Percentiles rank a stretch among this genome's conserved stretches.
These are phyloP conservation scores for Neoarius graeffei DNA, from an alignment of 2,113 vertebrate species.

Conservation along the genomic window DNA sequence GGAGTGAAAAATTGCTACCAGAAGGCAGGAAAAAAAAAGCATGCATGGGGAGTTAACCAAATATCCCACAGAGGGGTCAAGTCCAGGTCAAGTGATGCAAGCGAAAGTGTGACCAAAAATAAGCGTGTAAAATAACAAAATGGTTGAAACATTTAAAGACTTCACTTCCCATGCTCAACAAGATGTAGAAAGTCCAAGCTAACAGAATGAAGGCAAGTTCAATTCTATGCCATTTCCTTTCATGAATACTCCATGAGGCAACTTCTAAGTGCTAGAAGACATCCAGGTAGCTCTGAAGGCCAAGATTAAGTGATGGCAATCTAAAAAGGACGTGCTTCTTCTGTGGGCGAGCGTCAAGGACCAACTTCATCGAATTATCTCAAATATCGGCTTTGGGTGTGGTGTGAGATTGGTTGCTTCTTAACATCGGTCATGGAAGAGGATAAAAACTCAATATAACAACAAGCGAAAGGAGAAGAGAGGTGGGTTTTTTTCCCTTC, in stretches of 20 bases:
- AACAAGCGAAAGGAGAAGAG: neutral
- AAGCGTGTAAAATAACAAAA: neutral
- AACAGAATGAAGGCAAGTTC: neutral
- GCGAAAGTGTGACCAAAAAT: neutral
- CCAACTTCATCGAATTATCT: neutral
- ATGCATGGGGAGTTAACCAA: neutral
- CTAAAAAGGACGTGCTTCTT: neutral
- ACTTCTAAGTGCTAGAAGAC: constrained; percentile 9
- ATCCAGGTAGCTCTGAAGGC: constrained; percentile 8
- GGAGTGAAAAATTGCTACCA: constrained; percentile 26
- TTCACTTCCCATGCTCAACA: neutral
- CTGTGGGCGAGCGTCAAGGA: neutral
- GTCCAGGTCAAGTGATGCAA: constrained; percentile 31
- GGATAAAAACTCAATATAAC: neutral
- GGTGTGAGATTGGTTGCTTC: constrained; percentile 2
- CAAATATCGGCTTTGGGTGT: neutral
- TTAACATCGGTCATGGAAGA: neutral
- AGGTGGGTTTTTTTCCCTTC: neutral
- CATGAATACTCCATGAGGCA: constrained; percentile 45
- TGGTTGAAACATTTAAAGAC: neutral
- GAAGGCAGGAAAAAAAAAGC: neutral
- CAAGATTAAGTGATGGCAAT: constrained; percentile 21
- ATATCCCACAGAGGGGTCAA: constrained; percentile 24
- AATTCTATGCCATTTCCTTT: constrained; percentile 24
- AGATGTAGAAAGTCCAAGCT: neutral